Percentiles rank a stretch among this genome's conserved stretches.
Evolutionary conservation across 2,797 vertebrate genomes (phyloP).

Genomic region (Chrysolophus pictus): DNA sequence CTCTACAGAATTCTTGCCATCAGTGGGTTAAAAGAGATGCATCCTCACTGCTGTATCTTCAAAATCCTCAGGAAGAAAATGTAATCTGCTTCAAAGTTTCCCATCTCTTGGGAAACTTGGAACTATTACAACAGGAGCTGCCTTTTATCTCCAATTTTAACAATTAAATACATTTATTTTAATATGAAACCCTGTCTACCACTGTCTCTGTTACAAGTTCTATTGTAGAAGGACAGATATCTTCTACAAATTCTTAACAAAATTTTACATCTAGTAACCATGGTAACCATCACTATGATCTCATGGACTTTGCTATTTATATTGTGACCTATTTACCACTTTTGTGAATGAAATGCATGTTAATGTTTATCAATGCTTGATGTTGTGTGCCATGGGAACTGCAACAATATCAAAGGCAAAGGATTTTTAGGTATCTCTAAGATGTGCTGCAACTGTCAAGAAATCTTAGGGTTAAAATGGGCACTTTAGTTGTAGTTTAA

Average conservation of each 20-base stretch:
- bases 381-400: neutral
- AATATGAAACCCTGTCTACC: neutral
- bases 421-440: neutral
- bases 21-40: neutral
- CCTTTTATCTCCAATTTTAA: neutral
- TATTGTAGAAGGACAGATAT: neutral
- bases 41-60: neutral
- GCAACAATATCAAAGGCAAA: neutral
- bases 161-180: neutral
- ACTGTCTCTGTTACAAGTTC: neutral
- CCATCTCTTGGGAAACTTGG: neutral
- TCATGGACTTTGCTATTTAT: neutral
- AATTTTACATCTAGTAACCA: neutral
- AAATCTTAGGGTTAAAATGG: neutral
- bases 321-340: neutral
- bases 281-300: neutral
- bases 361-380: neutral
- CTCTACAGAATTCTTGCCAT: neutral
- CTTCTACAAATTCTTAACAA: neutral
- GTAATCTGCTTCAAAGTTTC: neutral
- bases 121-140: neutral
- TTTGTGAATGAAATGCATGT: neutral
- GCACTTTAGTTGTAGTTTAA: neutral
- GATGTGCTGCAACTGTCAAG: neutral
- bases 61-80: neutral